A percentile compares a stretch with the other conserved stretches of the same genome.
Evolutionary conservation across 2,113 vertebrate species (phyloP).

Genomic region (Lagopus leucura): DNA sequence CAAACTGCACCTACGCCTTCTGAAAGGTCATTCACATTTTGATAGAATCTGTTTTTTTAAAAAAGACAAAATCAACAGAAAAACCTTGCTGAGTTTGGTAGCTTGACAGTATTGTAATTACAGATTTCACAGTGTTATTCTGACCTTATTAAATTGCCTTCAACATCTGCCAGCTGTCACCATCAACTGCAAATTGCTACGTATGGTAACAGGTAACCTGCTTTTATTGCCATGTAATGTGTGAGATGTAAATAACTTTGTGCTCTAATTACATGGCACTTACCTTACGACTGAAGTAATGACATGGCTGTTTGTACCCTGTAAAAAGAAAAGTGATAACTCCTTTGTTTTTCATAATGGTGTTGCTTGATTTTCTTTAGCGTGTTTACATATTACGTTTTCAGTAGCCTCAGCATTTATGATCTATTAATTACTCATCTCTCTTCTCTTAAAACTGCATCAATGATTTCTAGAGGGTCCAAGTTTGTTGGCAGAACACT

Average conservation of each 20-base stretch:
- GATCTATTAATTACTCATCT: background rate
- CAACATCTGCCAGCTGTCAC: background rate
- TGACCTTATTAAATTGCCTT: background rate
- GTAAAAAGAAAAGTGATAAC: background rate
- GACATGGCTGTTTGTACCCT: constrained; percentile 7
- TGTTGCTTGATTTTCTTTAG: background rate
- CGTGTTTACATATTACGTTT: background rate
- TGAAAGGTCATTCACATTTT: background rate
- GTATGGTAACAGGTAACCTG: constrained; percentile 22
- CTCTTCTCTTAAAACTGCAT: background rate
- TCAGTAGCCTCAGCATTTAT: background rate
- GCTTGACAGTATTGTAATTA: background rate
- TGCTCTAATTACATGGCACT: constrained; percentile 1
- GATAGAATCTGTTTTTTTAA: background rate
- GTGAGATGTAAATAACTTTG: background rate
- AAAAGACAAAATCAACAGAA: rapidly evolving
- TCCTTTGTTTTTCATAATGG: background rate
- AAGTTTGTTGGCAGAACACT: background rate
- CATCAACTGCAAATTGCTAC: background rate
- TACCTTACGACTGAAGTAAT: background rate
- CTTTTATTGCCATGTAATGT: background rate
- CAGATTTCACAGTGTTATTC: background rate
- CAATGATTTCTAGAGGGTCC: background rate
- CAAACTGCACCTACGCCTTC: background rate
- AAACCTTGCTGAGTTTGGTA: background rate